Conservation (phyloP, 2,797 vertebrate species). For the Intellagama lesueurii region DNA sequence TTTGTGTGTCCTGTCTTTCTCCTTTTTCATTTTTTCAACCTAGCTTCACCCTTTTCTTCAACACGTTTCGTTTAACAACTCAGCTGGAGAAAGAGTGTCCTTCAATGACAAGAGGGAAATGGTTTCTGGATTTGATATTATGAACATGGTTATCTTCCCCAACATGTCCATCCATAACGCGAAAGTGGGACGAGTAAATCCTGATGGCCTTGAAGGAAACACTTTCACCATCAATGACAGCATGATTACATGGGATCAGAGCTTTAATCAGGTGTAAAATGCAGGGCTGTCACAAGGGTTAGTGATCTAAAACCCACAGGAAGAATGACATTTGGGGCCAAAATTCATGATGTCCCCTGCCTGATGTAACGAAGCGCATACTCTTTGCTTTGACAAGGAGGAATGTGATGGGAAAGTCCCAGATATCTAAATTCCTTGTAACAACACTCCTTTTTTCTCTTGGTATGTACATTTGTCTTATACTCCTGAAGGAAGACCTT, state of each 20-base stretch:
- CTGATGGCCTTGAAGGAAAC: not conserved
- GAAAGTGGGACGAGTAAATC: not conserved
- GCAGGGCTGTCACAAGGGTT: not conserved
- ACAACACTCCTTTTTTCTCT: no score
- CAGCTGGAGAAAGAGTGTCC: not conserved
- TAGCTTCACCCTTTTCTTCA: slow-evolving; percentile 8
- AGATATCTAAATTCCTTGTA: no score
- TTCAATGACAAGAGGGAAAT: not conserved
- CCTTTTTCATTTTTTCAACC: not conserved
- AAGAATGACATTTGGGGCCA: no score
- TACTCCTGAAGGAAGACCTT: no score
- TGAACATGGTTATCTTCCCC: not conserved
- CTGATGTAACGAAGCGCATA: no score
- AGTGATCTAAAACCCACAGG: no score
- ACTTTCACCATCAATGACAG: not conserved
- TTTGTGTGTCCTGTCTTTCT: not conserved
- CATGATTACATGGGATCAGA: not conserved
- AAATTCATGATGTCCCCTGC: no score
- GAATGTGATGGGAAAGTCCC: no score
- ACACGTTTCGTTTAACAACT: slow-evolving; percentile 5
- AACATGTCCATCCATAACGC: not conserved
- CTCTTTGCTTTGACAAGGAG: no score
- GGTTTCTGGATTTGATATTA: not conserved
- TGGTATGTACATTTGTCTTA: no score
- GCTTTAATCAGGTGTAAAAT: not conserved